Conservation (phyloP, 2,113 vertebrate species). For the Halcyon senegalensis region DNA sequence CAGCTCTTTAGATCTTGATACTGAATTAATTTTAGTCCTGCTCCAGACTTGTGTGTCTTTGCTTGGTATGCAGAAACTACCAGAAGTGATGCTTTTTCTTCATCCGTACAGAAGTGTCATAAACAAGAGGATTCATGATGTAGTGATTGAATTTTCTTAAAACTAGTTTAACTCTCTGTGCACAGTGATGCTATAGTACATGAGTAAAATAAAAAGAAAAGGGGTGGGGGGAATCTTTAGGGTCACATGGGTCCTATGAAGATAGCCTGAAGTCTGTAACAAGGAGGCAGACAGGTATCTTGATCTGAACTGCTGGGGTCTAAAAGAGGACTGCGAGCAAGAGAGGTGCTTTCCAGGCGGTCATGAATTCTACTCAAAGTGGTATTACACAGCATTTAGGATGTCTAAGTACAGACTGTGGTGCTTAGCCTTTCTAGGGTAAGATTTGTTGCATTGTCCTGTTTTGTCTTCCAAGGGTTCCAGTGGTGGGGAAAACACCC, state of each 20-base stretch:
- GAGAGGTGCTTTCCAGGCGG: not conserved
- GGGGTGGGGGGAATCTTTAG: fast-evolving
- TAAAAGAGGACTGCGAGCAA: not conserved
- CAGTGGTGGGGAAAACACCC: not conserved
- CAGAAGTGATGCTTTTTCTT: not conserved
- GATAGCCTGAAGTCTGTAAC: not conserved
- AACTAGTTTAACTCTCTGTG: not conserved
- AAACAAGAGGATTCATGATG: not conserved
- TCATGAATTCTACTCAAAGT: not conserved
- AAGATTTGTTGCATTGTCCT: not conserved
- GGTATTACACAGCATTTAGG: not conserved
- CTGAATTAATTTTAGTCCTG: not conserved
- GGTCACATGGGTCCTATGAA: not conserved
- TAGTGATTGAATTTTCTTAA: not conserved
- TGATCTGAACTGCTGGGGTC: not conserved
- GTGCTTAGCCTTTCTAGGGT: not conserved
- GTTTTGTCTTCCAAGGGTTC: not conserved
- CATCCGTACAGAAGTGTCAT: not conserved
- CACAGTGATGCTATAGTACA: not conserved
- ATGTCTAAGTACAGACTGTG: not conserved
- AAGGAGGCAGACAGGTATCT: not conserved
- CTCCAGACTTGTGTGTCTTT: not conserved
- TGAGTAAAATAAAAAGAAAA: not conserved
- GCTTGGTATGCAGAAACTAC: not conserved
- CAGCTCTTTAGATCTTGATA: not conserved